Evolutionary conservation across 2,797 vertebrate genomes (phyloP).

Genomic region (Spheniscus humboldti): DNA sequence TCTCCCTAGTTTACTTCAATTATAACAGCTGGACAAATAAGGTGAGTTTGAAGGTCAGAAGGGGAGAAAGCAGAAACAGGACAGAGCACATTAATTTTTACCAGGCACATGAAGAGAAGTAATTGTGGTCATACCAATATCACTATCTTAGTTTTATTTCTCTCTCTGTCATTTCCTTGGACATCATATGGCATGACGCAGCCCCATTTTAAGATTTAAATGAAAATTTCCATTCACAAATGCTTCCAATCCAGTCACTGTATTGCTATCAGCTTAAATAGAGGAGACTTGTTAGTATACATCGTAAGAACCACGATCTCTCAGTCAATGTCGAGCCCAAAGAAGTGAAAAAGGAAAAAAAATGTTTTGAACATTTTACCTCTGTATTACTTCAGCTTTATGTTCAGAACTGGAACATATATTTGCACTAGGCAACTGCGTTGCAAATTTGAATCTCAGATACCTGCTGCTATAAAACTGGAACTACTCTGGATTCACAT

Average conservation of each 20-base stretch:
- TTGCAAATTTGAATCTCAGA: slow-evolving; percentile 12
- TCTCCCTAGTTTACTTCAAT: background rate
- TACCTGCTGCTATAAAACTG: background rate
- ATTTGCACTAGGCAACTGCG: background rate
- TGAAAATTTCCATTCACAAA: slow-evolving; percentile 19
- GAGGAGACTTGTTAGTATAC: background rate
- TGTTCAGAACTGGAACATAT: background rate
- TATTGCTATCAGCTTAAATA: background rate
- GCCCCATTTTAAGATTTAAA: slow-evolving; percentile 27
- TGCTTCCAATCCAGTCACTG: background rate
- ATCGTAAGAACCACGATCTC: background rate
- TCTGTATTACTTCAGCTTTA: background rate
- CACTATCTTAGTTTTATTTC: background rate
- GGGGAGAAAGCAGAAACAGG: background rate
- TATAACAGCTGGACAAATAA: background rate
- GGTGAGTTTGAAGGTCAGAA: background rate
- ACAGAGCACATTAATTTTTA: background rate
- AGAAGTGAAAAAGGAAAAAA: background rate
- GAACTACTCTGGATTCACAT: slow-evolving; percentile 1
- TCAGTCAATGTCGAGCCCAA: background rate
- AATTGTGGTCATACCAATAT: background rate
- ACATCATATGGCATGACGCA: background rate
- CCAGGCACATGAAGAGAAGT: background rate
- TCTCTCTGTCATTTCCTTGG: background rate
- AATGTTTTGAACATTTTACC: background rate